Evolutionary conservation across 2,113 vertebrate genomes (phyloP).

Genomic region (Myrmecophaga tridactyla): DNA sequence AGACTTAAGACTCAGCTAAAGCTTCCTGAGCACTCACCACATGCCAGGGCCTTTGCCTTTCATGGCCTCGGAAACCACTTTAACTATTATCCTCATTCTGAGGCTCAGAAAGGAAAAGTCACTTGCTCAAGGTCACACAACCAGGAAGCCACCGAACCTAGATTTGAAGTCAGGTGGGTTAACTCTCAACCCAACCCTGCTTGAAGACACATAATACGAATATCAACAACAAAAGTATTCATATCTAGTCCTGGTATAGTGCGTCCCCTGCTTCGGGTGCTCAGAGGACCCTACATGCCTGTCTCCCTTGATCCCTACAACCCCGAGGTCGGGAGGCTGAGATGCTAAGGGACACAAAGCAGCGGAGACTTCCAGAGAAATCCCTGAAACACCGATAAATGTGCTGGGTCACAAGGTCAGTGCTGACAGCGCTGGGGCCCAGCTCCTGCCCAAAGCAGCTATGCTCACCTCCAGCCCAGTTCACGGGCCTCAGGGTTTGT

Average conservation of each 20-base stretch:
- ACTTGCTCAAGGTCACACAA: slow-evolving; percentile 25
- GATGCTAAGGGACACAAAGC: not conserved
- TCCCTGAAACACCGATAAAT: slow-evolving; percentile 62
- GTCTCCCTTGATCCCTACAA: not conserved
- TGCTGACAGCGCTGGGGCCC: slow-evolving; percentile 39
- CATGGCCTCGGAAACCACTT: not conserved
- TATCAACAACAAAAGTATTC: not conserved
- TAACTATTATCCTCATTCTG: not conserved
- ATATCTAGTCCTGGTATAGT: not conserved
- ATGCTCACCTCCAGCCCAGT: not conserved
- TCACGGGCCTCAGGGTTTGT: not conserved
- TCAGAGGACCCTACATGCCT: not conserved
- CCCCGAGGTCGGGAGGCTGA: not conserved
- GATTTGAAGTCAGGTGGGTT: not conserved
- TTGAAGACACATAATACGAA: not conserved
- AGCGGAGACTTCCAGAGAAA: slow-evolving; percentile 63
- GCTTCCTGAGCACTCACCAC: not conserved
- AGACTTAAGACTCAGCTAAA: not conserved
- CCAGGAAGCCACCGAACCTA: not conserved
- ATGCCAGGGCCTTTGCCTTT: not conserved
- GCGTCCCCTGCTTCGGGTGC: not conserved
- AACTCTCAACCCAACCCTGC: not conserved
- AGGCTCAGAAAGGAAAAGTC: slow-evolving; percentile 22
- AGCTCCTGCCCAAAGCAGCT: slow-evolving; percentile 27
- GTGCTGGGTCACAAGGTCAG: slow-evolving; percentile 70